Percentiles rank a stretch among this genome's conserved stretches.
phyloP scores from a whole-genome alignment of 2,797 vertebrate genomes.

The Mus spretus region DNA sequence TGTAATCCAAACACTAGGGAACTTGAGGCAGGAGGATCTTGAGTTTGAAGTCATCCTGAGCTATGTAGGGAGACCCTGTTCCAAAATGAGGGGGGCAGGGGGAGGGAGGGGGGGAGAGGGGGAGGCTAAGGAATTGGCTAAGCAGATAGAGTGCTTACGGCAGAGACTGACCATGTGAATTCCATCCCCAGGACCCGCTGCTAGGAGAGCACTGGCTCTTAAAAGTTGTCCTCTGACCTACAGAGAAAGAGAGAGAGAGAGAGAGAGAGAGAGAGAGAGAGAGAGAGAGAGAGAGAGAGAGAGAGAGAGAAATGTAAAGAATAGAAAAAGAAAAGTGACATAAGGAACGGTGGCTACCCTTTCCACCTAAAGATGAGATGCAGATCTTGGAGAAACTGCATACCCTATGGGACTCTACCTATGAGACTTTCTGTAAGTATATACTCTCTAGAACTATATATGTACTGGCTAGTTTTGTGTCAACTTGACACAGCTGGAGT shows the following conservation, averaged over 20 bases:
- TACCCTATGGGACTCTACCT: not conserved
- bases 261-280: too few relatives aligned
- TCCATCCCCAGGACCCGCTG: not conserved
- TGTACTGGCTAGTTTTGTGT: too few relatives aligned
- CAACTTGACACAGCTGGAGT: too few relatives aligned
- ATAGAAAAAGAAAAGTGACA: not conserved
- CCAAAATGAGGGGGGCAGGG: too few relatives aligned
- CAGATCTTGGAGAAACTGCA: not conserved
- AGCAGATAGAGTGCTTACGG: not conserved
- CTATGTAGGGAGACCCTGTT: not conserved
- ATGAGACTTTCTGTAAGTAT: constrained; percentile 10
- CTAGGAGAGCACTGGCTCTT: not conserved
- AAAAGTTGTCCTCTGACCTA: not conserved
- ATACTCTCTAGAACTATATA: not conserved
- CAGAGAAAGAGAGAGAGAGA: too few relatives aligned
- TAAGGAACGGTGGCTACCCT: not conserved
- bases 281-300: not conserved
- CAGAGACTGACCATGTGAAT: not conserved
- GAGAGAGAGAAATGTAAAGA: not conserved
- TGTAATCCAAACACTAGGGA: not conserved
- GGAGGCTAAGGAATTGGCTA: not conserved
- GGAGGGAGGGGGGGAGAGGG: too few relatives aligned
- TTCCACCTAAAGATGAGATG: not conserved
- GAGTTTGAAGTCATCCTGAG: not conserved
- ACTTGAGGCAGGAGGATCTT: too few relatives aligned